phyloP scores from a whole-genome alignment of 2,888 invertebrate genomes.

The Eueremaeus valkanovi region DNA sequence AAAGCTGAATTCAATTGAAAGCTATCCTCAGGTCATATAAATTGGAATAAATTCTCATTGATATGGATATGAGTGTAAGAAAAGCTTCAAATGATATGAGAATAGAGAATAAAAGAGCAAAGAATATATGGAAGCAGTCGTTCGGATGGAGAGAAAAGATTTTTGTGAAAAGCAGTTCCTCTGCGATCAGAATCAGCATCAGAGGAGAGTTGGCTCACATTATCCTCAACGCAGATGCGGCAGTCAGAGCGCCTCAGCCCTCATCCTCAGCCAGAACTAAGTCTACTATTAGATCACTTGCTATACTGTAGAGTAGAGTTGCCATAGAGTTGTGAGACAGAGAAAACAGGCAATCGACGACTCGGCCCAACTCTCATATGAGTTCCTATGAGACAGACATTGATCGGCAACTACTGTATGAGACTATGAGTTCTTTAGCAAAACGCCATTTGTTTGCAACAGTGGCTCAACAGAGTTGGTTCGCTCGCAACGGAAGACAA shows the following conservation, averaged over 20 bases:
- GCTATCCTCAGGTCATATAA: not conserved
- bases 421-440: not conserved
- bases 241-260: not conserved
- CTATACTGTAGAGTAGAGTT: too few relatives aligned
- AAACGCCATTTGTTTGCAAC: not conserved
- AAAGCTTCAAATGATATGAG: not conserved
- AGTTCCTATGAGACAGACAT: too few relatives aligned
- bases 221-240: conserved; percentile 5
- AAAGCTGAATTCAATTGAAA: not conserved
- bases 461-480: not conserved
- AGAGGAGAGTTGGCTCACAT: not conserved
- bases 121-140: not conserved
- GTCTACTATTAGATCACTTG: too few relatives aligned
- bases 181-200: not conserved
- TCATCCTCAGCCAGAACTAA: not conserved
- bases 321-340: not conserved
- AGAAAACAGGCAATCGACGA: not conserved
- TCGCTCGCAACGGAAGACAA: conserved; percentile 10
- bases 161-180: not conserved
- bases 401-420: not conserved
- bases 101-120: not conserved
- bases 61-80: not conserved
- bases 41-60: not conserved
- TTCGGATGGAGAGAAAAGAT: conserved; percentile 3
- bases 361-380: not conserved